Percentiles rank a stretch among this genome's conserved stretches.
phyloP scores from a whole-genome alignment of 2,888 invertebrate genomes.

The Halictus ligatus region DNA sequence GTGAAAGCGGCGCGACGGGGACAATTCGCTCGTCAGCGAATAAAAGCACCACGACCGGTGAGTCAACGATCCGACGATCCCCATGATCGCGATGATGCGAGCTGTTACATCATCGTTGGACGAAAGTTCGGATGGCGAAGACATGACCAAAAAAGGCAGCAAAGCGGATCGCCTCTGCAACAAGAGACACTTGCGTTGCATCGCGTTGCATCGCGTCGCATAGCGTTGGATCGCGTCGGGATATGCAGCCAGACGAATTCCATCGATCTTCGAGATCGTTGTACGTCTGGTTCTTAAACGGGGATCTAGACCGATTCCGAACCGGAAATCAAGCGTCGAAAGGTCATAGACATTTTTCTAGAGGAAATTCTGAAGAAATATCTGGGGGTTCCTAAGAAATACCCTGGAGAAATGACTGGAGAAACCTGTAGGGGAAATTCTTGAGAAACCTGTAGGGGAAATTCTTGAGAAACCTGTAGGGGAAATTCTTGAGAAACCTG shows the following conservation, averaged over 20 bases:
- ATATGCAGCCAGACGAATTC: background rate
- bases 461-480: no score
- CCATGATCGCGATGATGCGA: slow-evolving; percentile 45
- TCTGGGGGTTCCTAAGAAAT: no score
- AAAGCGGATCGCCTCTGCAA: slow-evolving; percentile 24
- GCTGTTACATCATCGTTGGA: slow-evolving; percentile 47
- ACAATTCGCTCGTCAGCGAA: slow-evolving; percentile 10
- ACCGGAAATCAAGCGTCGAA: background rate
- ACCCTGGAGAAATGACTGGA: no score
- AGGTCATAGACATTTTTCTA: background rate
- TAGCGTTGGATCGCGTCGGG: background rate
- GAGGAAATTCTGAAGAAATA: no score
- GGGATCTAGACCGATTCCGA: background rate
- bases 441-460: no score
- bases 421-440: no score
- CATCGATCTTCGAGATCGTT: background rate
- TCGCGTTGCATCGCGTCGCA: background rate
- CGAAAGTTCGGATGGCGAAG: slow-evolving; percentile 50
- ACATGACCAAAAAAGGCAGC: slow-evolving; percentile 60
- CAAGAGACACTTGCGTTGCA: slow-evolving; percentile 31
- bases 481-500: no score
- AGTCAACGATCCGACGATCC: slow-evolving; percentile 48
- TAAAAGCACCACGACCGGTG: slow-evolving; percentile 39
- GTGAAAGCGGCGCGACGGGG: slow-evolving; percentile 4
- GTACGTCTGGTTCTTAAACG: background rate